A percentile compares a stretch with the other conserved stretches of the same genome.
Conservation (phyloP, 2,797 vertebrate genomes). For the Falco concolor region DNA sequence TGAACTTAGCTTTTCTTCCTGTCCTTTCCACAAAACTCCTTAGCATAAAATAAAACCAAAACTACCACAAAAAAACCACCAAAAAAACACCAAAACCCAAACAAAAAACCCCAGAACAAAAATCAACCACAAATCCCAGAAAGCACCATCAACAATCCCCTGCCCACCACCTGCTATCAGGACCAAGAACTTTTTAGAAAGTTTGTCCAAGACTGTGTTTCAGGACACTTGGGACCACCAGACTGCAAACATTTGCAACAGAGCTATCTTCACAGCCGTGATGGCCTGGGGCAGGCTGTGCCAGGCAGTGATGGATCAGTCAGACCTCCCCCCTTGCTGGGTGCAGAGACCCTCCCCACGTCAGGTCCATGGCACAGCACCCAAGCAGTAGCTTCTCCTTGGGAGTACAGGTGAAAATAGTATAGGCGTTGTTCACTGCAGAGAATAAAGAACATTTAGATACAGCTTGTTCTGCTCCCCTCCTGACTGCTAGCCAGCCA, state of each 20-base stretch:
- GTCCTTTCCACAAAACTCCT: not conserved
- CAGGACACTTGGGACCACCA: not conserved
- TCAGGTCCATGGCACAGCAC: not conserved
- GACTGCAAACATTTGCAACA: not conserved
- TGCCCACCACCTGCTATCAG: not conserved
- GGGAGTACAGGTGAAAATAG: not conserved
- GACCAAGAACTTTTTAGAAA: not conserved
- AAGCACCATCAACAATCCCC: not conserved
- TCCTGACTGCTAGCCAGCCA: not conserved
- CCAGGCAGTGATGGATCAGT: not conserved
- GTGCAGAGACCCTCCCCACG: fast-evolving
- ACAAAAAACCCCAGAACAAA: not conserved
- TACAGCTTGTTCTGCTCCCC: not conserved
- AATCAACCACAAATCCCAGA: not conserved
- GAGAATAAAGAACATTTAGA: not conserved
- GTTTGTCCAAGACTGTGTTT: not conserved
- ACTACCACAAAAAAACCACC: too few relatives aligned
- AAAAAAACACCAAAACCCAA: not conserved
- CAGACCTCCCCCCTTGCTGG: not conserved
- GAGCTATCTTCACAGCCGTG: fast-evolving
- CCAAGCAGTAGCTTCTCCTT: not conserved
- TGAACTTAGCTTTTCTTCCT: not conserved
- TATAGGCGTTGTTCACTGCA: not conserved
- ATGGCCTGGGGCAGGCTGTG: not conserved
- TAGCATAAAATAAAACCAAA: not conserved